phyloP scores from a whole-genome alignment of 35 echinoderm and acorn worm species.

The Apostichopus japonicus region DNA sequence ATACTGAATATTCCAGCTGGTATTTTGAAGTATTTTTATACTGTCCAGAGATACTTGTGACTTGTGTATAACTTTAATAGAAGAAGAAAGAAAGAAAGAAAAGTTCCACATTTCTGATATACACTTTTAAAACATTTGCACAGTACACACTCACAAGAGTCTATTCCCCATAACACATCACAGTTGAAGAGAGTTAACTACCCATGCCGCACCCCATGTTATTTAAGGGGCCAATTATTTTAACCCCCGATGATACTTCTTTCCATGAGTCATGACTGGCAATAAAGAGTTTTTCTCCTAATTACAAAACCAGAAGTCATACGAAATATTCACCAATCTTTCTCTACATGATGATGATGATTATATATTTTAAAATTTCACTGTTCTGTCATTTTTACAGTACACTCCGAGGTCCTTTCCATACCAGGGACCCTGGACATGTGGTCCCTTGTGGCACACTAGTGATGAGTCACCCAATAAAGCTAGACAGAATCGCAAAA shows the following conservation, averaged over 20 bases:
- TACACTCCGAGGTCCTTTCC: not conserved
- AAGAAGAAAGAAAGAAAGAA: no score
- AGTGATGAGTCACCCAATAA: not conserved
- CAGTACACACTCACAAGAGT: no score
- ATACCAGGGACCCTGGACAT: not conserved
- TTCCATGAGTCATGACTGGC: not conserved
- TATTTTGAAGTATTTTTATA: no score
- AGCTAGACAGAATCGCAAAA: not conserved
- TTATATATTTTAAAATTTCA: not conserved
- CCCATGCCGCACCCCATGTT: not conserved
- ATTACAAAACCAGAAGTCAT: not conserved
- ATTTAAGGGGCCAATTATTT: not conserved
- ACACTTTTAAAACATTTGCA: no score
- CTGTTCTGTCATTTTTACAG: not conserved
- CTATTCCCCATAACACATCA: no score
- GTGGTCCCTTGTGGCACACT: not conserved
- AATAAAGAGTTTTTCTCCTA: not conserved
- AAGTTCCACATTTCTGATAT: no score
- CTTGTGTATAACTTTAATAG: no score
- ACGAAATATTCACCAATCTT: not conserved
- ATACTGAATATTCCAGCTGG: no score
- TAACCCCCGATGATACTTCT: not conserved
- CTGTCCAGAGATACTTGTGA: no score
- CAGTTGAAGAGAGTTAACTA: no score
- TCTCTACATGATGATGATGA: no score